These are phyloP conservation scores for Champsocephalus esox DNA, from an alignment of 2,797 vertebrate species.

Conservation along the genomic window DNA sequence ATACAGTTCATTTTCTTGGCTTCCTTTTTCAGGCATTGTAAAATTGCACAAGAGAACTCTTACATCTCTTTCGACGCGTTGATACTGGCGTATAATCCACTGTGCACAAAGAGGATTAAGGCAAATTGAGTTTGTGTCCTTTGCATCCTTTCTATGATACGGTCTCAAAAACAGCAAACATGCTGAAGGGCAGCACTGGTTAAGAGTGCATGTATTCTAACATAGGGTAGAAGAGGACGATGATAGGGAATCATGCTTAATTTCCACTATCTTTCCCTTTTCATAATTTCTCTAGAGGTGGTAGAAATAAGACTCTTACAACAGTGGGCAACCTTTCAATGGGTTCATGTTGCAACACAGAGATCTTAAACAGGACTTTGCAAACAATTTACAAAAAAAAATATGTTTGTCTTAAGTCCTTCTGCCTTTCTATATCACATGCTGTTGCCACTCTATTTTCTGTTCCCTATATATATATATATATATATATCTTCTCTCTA, in stretches of 20 bases:
- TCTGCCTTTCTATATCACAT: constrained; percentile 1
- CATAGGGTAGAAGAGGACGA: constrained; percentile 4
- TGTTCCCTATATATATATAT: constrained; percentile 16
- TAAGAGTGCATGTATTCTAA: not conserved
- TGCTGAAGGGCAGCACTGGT: constrained; percentile 11
- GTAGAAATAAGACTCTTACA: constrained; percentile 53
- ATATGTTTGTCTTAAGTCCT: not conserved
- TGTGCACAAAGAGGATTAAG: constrained; percentile 36
- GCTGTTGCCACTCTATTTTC: constrained; percentile 15
- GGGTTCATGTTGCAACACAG: constrained; percentile 36
- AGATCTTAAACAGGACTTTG: constrained; percentile 38
- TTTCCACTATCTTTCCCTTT: constrained; percentile 60
- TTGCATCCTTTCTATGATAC: constrained; percentile 36
- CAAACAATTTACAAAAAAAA: constrained; percentile 5
- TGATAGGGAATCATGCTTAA: constrained; percentile 44
- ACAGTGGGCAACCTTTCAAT: constrained; percentile 47
- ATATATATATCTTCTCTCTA: constrained; percentile 16
- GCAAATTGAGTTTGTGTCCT: constrained; percentile 45
- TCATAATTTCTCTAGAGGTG: constrained; percentile 55
- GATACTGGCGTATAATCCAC: constrained; percentile 16
- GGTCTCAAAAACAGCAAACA: constrained; percentile 22
- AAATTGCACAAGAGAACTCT: constrained; percentile 5
- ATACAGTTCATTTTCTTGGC: constrained; percentile 21
- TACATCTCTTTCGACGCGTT: constrained; percentile 11
- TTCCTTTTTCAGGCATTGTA: constrained; percentile 9